These are phyloP conservation scores for Polydrusus tereticollis DNA, from an alignment of 2,888 invertebrate species.

Conservation along the genomic window DNA sequence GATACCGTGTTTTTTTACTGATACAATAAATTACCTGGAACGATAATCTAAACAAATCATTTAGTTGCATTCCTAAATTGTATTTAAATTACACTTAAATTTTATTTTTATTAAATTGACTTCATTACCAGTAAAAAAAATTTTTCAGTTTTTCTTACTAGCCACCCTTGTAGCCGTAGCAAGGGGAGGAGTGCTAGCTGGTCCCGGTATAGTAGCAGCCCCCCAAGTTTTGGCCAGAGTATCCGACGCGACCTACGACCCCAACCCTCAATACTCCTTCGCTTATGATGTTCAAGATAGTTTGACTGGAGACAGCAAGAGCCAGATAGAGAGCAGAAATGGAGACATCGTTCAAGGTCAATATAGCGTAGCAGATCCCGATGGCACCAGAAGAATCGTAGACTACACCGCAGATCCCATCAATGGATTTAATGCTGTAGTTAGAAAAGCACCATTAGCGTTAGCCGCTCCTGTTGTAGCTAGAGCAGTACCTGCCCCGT, in stretches of 20 bases:
- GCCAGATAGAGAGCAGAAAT: conserved; percentile 70
- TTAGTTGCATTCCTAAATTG: no score
- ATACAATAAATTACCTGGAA: no score
- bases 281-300: conserved; percentile 79
- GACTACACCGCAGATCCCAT: conserved; percentile 77
- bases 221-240: conserved; percentile 67
- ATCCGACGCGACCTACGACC: conserved; percentile 70
- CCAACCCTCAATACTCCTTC: conserved; percentile 77
- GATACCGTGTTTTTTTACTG: no score
- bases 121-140: no score
- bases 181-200: conserved; percentile 62
- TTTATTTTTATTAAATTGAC: no score
- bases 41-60: no score
- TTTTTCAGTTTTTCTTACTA: conserved; percentile 51
- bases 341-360: conserved; percentile 76
- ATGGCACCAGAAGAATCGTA: conserved; percentile 74
- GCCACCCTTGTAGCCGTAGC: conserved; percentile 63
- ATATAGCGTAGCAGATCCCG: conserved; percentile 75
- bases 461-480: conserved; percentile 63
- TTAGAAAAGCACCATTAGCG: conserved; percentile 73
- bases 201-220: conserved; percentile 56
- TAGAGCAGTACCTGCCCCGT: conserved; percentile 50
- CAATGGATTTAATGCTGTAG: conserved; percentile 77
- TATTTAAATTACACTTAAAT: no score
- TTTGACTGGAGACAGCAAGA: conserved; percentile 73